Base-by-base conservation (phyloP, 2,797 vertebrate species). In the Dromococcyx pavoninus region DNA sequence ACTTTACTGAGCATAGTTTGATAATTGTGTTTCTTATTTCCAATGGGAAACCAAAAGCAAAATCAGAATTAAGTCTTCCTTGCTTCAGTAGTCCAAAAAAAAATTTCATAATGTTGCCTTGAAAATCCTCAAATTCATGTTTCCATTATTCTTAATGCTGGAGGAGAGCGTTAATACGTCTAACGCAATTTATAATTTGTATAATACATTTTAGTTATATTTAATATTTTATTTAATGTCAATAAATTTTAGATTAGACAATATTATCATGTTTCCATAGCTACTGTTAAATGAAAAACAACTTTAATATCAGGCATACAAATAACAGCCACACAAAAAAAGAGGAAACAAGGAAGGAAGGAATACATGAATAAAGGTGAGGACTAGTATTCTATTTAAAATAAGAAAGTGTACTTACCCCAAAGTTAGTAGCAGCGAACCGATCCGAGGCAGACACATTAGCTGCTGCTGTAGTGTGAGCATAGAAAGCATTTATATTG, bases 401-500 rank as follows among this genome's bases (percentile, higher is more conserved):
- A 82, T n/a, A 78, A 48, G 23, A 21, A 57, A 71, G 22, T 21
- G 14, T 54, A 97, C 98, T 99, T 96, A 99, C 99, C 95, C 99
- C 99, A 78, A 99, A 99, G 97, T 99, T 99, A 37, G 99, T 99
- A 27, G 99, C 99, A 16, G 99, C 99, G 79, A 99, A 99, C 66
- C 99, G 98, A 95, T 99, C 99, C 2, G 99, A 99, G 44, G 99
- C 99, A 8, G 99, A 99, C 33, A 99, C 99, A 62, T 99, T 99
- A 41, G 99, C 99, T 91, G 98, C 98, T 95, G 98, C 98, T 17
- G 98, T 98, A 66, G 99, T 99, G 94, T 99, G 99, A 76, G 99
- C 99, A 39, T 99, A 99, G 96, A 99, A 99, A 71, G 99, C 99
- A 23, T 99, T 99, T 93, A 99, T 99, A 91, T 99, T 99, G 51